These are phyloP conservation scores for Cydia pomonella DNA, from an alignment of 1,140 invertebrate species.

Conservation along the genomic window DNA sequence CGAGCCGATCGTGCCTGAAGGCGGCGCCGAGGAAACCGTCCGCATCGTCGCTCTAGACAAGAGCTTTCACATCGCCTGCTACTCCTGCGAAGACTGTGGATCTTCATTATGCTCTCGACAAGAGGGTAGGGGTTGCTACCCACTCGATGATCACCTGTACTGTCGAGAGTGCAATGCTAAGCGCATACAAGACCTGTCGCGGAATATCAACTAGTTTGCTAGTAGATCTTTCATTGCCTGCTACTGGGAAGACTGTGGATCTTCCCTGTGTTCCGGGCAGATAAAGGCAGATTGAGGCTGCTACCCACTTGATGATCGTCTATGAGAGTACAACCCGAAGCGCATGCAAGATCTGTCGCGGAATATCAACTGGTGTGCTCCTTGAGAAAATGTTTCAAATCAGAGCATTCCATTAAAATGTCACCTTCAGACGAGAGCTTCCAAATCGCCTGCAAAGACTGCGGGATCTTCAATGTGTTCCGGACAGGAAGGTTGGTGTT, in stretches of 20 bases:
- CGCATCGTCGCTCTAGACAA: conserved; percentile 98
- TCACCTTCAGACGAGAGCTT: conserved; percentile 94
- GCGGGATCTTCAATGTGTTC: conserved; percentile 94
- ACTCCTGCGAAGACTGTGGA: conserved; percentile 98
- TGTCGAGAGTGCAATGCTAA: conserved; percentile 98
- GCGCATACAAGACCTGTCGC: conserved; percentile 91
- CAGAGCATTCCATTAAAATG: too few species aligned
- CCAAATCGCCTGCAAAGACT: conserved; percentile 98
- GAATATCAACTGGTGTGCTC: conserved; percentile 82
- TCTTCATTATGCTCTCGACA: conserved; percentile 94
- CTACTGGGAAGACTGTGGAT: conserved; percentile 98
- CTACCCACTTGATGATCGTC: conserved; percentile 97
- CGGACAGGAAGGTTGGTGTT: conserved; percentile 96
- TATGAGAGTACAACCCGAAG: conserved; percentile 96
- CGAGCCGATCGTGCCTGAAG: conserved; percentile 96
- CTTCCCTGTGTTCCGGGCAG: conserved; percentile 95
- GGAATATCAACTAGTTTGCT: conserved; percentile 83
- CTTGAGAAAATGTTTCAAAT: too few species aligned
- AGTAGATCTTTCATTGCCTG: conserved; percentile 98
- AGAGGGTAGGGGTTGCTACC: conserved; percentile 98
- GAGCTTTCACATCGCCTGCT: conserved; percentile 98
- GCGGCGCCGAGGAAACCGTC: conserved; percentile 96
- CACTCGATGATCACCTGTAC: conserved; percentile 96
- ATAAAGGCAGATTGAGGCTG: conserved; percentile 97
- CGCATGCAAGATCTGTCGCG: conserved; percentile 91